A percentile compares a stretch with the other conserved stretches of the same genome.
Evolutionary conservation across 2,888 invertebrate genomes (phyloP).

Genomic region (Gastrophysa polygoni): DNA sequence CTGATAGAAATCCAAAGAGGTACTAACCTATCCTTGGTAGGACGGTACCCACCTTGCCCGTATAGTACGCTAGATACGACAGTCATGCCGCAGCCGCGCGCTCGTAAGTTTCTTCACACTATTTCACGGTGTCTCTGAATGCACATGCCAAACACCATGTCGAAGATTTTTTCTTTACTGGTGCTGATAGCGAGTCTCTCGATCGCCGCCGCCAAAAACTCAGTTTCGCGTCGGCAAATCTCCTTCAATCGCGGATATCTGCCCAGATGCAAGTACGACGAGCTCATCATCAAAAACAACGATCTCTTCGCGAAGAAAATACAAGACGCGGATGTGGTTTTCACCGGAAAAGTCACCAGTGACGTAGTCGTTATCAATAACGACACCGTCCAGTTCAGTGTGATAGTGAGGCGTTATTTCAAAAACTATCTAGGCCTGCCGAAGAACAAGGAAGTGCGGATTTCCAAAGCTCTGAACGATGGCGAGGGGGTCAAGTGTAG

Average conservation of each 20-base stretch:
- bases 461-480: conserved; percentile 50
- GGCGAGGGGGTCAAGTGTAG: conserved; percentile 56
- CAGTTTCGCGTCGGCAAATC: conserved; percentile 37
- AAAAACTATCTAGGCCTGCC: conserved; percentile 49
- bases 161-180: conserved; percentile 18
- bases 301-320: conserved; percentile 47
- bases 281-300: conserved; percentile 50
- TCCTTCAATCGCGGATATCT: conserved; percentile 43
- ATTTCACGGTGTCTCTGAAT: conserved; percentile 7
- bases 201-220: conserved; percentile 32
- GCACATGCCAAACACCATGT: conserved; percentile 26
- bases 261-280: conserved; percentile 55
- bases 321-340: conserved; percentile 49
- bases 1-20: conserved; percentile 54
- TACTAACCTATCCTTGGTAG: conserved; percentile 52
- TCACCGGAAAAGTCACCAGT: conserved; percentile 55
- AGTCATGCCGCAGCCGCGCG: conserved; percentile 53
- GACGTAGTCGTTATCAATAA: conserved; percentile 47
- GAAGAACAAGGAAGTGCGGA: conserved; percentile 49
- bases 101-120: conserved; percentile 42
- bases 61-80: conserved; percentile 40
- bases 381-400: conserved; percentile 50
- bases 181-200: conserved; percentile 17
- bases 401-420: conserved; percentile 54
- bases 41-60: conserved; percentile 54